Evolutionary conservation across 2,113 vertebrate species (phyloP).

Genomic region (Ceyx melanurus): DNA sequence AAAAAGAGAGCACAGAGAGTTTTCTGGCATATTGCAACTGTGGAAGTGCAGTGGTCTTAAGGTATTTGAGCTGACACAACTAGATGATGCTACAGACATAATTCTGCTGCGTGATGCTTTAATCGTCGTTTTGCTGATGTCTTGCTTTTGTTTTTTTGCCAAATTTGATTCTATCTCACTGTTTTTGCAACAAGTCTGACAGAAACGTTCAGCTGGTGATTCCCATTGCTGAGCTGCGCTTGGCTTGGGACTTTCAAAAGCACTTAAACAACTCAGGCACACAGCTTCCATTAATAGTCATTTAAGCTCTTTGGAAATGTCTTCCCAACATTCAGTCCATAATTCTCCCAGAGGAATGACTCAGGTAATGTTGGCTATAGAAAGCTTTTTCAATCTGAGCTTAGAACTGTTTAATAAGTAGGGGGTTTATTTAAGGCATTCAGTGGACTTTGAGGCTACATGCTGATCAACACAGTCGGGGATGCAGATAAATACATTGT

Average conservation of each 20-base stretch:
- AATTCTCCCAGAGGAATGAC: neutral
- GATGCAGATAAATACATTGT: constrained; percentile 39
- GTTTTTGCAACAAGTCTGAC: neutral
- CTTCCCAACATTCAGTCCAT: neutral
- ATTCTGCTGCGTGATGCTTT: neutral
- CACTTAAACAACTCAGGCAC: neutral
- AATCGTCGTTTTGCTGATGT: neutral
- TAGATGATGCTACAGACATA: neutral
- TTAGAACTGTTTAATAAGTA: constrained; percentile 9
- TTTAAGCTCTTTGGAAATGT: constrained; percentile 1
- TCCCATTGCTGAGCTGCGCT: neutral
- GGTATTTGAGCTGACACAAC: neutral
- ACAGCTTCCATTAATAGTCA: neutral
- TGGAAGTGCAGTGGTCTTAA: neutral
- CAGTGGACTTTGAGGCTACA: neutral
- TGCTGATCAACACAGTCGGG: neutral
- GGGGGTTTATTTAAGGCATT: constrained; percentile 40
- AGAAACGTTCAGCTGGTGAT: neutral
- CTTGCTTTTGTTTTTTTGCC: neutral
- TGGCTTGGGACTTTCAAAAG: neutral
- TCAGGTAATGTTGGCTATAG: constrained; percentile 20
- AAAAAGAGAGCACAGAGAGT: neutral
- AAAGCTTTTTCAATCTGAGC: neutral
- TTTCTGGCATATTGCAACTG: neutral
- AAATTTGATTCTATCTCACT: neutral